Percentiles rank a stretch among this genome's conserved stretches.
Evolutionary conservation across 2,888 invertebrate species (phyloP).

Genomic region (Drosophila robusta): DNA sequence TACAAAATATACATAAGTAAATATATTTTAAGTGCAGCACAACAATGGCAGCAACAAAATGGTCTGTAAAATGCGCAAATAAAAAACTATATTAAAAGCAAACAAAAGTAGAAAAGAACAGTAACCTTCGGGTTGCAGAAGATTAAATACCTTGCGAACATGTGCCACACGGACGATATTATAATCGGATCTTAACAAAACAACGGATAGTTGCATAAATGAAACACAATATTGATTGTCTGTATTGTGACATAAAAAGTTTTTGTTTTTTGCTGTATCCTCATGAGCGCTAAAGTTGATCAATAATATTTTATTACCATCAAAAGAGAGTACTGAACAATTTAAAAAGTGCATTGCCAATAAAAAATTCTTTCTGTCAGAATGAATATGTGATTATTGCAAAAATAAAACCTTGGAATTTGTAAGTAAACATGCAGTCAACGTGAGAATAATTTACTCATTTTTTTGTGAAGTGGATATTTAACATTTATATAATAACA

Average conservation of each 20-base stretch:
- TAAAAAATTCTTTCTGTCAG: neutral
- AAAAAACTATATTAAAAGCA: constrained; percentile 15
- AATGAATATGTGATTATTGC: neutral
- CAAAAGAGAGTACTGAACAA: neutral
- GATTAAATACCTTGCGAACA: constrained; percentile 8
- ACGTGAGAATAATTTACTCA: too few species aligned
- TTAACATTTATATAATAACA: too few species aligned
- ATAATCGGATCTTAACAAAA: neutral
- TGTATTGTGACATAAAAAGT: too few species aligned
- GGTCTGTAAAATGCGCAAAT: constrained; percentile 32
- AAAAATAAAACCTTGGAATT: neutral
- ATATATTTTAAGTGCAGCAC: constrained; percentile 65
- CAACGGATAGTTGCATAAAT: too few species aligned
- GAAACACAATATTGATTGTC: too few species aligned
- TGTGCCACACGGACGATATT: neutral
- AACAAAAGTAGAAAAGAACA: constrained; percentile 1
- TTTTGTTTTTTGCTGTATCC: too few species aligned
- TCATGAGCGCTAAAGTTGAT: neutral
- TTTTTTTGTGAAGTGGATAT: too few species aligned
- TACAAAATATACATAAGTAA: constrained; percentile 62
- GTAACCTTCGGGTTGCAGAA: neutral
- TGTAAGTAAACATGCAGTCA: neutral
- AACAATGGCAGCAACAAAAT: constrained; percentile 35
- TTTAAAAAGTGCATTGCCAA: too few species aligned
- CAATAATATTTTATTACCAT: neutral